Base-by-base conservation (phyloP, 2,113 vertebrate species). In the Tragulus kanchil region DNA sequence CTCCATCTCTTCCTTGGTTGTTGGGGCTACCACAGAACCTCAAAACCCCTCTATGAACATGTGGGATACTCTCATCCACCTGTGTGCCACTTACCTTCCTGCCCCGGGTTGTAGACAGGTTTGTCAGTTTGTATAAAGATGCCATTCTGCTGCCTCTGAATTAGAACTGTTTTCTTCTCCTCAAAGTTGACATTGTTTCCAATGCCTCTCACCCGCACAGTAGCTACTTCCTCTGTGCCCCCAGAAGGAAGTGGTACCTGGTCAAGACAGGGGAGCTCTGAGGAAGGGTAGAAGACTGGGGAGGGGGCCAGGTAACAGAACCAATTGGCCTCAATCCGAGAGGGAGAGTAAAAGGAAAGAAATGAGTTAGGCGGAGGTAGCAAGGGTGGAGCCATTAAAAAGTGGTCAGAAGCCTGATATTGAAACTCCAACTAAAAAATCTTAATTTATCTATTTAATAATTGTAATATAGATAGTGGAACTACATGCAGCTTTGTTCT, bases 61-160 rank as follows among this genome's bases (percentile, higher is more conserved):
- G 42, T 6, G 31, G 16, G 14, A 10, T 1, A 8, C 23, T 62
- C 31, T 19, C 23, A 45, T 16, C 8, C 26, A 0, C 28, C 5
- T 3, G 14, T 8, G 64, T n/a, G 4, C 4, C 31, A 54, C 69
- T 79, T 67, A 97, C 97, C 95, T 85, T 6, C 0, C 48, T 94
- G 95, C 36, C 98, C 97, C 21, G 98, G 97, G 2, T 77, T 92
- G 62, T 98, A 98, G 71, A 96, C 0, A 8, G 97, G 95, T 78
- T 98, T 98, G 90, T 98, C 98, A 16, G 98, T 99, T 85, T 99
- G 98, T 59, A 99, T 89, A 89, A 99, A 98, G 7, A 95, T 92
- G 50, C 98, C 96, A 9, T 23, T 96, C 28, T 58, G 75, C 31
- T 94, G 58, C 92, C 97, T 98, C 54, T 28, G 94, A 81, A 98